A percentile compares a stretch with the other conserved stretches of the same genome.
Conservation (phyloP, 2,113 vertebrate species). For the Thunnus maccoyii region DNA sequence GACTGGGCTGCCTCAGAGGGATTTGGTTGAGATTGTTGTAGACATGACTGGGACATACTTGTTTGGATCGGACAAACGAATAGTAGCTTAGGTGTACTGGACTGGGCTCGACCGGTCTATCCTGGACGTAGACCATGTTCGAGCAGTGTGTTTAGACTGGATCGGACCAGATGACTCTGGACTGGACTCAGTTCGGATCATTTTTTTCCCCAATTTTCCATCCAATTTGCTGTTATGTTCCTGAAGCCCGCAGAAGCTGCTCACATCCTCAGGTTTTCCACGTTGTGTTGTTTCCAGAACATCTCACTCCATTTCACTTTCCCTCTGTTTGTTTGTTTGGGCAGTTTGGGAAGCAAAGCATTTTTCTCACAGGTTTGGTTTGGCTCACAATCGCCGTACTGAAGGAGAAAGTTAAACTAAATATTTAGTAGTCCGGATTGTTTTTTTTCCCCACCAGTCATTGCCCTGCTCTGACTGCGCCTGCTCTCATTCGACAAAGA, state of each 20-base stretch:
- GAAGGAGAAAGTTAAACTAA: conserved; percentile 51
- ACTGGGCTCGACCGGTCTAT: neutral
- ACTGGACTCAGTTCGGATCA: conserved; percentile 17
- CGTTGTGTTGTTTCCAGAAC: conserved; percentile 43
- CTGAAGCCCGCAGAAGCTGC: neutral
- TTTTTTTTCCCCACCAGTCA: conserved; percentile 19
- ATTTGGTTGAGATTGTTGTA: conserved; percentile 13
- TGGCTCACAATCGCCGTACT: conserved; percentile 40
- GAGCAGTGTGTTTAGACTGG: neutral
- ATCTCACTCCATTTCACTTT: conserved; percentile 22
- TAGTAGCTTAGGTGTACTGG: neutral
- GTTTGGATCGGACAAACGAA: neutral
- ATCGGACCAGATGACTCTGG: conserved; percentile 17
- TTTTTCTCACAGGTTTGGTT: conserved; percentile 61
- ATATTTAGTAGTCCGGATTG: conserved; percentile 46
- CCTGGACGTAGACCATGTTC: neutral
- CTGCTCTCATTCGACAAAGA: conserved; percentile 33
- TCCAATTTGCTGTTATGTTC: conserved; percentile 24
- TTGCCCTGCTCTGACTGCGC: conserved; percentile 14
- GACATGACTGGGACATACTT: conserved; percentile 6
- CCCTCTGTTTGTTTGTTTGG: conserved; percentile 44
- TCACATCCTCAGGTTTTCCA: conserved; percentile 61
- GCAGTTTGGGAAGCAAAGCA: conserved; percentile 46
- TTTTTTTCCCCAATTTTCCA: conserved; percentile 22
- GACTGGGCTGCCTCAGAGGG: conserved; percentile 3